Percentiles rank a stretch among this genome's conserved stretches.
phyloP scores from a whole-genome alignment of 1,140 invertebrate genomes.

The Anoplophora glabripennis region DNA sequence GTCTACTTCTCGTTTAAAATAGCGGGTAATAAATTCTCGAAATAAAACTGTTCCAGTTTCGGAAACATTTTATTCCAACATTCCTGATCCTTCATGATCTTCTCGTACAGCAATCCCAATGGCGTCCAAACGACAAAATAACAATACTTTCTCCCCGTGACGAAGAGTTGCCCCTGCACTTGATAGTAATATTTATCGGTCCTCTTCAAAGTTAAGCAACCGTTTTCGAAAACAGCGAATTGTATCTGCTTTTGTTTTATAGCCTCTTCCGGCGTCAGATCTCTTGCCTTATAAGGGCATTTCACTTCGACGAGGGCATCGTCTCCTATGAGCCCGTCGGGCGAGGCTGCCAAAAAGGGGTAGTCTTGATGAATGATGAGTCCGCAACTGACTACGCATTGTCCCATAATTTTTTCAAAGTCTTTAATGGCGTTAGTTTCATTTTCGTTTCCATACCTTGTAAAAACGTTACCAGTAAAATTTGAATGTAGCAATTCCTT shows the following conservation, averaged over 20 bases:
- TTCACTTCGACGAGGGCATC: conserved; percentile 32
- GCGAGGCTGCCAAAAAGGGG: conserved; percentile 31
- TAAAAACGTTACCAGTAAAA: conserved; percentile 26
- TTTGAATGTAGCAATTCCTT: conserved; percentile 23
- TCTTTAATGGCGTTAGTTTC: conserved; percentile 18
- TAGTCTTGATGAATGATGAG: conserved; percentile 22
- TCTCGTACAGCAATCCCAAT: conserved; percentile 27
- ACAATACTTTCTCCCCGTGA: conserved; percentile 44
- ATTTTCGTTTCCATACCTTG: conserved; percentile 25
- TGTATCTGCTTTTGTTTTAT: conserved; percentile 22
- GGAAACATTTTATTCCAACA: conserved; percentile 30
- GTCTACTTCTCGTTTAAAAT: conserved; percentile 22
- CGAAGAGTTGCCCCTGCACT: conserved; percentile 41
- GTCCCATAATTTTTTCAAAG: conserved; percentile 19
- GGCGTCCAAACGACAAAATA: conserved; percentile 49
- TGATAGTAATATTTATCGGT: conserved; percentile 40
- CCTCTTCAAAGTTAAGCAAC: conserved; percentile 25
- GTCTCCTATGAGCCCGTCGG: conserved; percentile 26
- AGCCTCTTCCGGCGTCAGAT: conserved; percentile 21
- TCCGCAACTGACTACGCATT: conserved; percentile 22
- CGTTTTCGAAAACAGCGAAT: conserved; percentile 24
- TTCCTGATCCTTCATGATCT: conserved; percentile 21
- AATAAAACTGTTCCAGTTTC: conserved; percentile 33
- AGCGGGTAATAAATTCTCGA: conserved; percentile 29
- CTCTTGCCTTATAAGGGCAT: conserved; percentile 26